Evolutionary conservation across 2,888 invertebrate genomes (phyloP).

Genomic region (Drosophila melanosoma): DNA sequence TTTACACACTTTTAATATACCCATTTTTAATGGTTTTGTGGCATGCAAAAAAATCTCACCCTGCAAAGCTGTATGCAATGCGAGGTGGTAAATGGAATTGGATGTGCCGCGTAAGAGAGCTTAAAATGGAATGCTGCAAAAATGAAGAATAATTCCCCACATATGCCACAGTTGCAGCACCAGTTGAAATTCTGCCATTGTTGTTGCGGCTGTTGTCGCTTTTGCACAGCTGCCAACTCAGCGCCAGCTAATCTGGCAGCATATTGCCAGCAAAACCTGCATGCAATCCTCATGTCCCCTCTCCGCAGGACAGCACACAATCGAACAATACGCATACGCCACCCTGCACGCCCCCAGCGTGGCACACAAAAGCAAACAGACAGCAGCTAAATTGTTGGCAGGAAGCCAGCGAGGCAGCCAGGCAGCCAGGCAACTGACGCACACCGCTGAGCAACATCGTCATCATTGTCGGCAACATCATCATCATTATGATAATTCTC

Average conservation of each 20-base stretch:
- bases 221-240: slow-evolving; percentile 47
- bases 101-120: slow-evolving; percentile 30
- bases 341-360: background rate
- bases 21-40: background rate
- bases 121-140: slow-evolving; percentile 61
- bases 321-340: slow-evolving; percentile 74
- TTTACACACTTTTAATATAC: background rate
- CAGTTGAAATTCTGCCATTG: slow-evolving; percentile 34
- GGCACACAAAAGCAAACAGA: slow-evolving; percentile 51
- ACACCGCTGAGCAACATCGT: slow-evolving; percentile 45
- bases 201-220: slow-evolving; percentile 32
- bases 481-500: slow-evolving; percentile 29
- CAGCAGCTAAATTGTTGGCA: slow-evolving; percentile 74
- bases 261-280: slow-evolving; percentile 34
- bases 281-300: background rate
- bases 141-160: slow-evolving; percentile 60
- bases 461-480: slow-evolving; percentile 7
- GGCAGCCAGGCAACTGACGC: slow-evolving; percentile 39
- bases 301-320: slow-evolving; percentile 23
- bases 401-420: slow-evolving; percentile 64
- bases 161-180: slow-evolving; percentile 42
- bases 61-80: slow-evolving; percentile 3
- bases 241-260: slow-evolving; percentile 73
- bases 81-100: slow-evolving; percentile 14
- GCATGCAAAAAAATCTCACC: background rate